Base-by-base conservation (phyloP, 30 jellyfish, hydroid and myxozoan genomes). In the Rhopilema esculentum region DNA sequence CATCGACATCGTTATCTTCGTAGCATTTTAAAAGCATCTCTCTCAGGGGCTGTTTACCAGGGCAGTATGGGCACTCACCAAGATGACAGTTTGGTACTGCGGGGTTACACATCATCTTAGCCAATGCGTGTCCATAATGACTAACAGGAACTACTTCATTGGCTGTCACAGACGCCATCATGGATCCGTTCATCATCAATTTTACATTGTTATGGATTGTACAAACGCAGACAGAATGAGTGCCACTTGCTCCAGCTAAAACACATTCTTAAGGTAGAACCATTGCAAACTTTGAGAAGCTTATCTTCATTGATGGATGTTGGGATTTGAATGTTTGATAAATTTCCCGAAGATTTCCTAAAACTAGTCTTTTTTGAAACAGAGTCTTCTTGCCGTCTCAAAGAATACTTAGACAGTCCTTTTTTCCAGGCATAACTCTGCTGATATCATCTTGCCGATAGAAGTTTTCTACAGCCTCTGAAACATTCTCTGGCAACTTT, bases 221-320 rank as follows among this genome's bases (percentile, higher is more conserved):
- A 27, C 97, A 89, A 1, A 89, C 97, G 72, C 90, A 89, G 6
- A 89, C 94, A 57, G 80, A 33, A 50, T 79, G 94, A 17, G 77
- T 89, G 25, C 97, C 91, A 78, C 87, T 66, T 23, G 86, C 63
- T 1, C 86, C 91, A 26, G 91, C 91, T 25, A 66, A 26, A 7
- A 87, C 91, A 51, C 89, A 80, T 49, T 89, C 86, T 48, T 82
- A 82, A 16, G 97, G 97, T 1, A 80, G 67, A n/a, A 84, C 23
- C 86, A 66, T 63, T 1, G 87, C 86, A 72, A 84, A 84, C 26
- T 84, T 84, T 6, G 93, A 84, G 50, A 69, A 70, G 1, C 88
- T 66, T 31, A 84, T 72, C 26, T 69, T 84, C 22, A 1, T 18
- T 7, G 24, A 1, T 72, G 70, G 78, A 23, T 84, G 23, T 17